Percentiles rank a stretch among this genome's conserved stretches.
These are phyloP conservation scores for Carollia perspicillata DNA, from an alignment of 2,113 vertebrate species.

Conservation along the genomic window DNA sequence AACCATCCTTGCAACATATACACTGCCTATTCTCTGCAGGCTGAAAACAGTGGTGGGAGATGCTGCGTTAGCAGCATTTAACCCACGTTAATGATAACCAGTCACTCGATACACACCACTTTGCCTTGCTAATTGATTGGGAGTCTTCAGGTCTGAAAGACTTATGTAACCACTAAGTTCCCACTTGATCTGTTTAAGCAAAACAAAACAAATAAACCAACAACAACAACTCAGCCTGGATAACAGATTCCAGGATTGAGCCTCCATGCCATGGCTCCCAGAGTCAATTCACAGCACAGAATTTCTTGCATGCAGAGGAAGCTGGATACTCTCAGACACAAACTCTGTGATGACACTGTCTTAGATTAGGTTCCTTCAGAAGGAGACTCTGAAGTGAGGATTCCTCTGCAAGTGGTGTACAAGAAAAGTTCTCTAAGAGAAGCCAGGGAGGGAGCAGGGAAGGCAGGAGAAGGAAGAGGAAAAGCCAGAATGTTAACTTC, in stretches of 20 bases:
- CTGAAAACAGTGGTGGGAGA: neutral
- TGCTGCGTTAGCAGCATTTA: neutral
- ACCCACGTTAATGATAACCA: neutral
- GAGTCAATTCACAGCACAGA: neutral
- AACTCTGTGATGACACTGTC: neutral
- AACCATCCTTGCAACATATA: neutral
- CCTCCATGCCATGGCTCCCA: neutral
- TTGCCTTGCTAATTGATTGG: neutral
- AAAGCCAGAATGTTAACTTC: neutral
- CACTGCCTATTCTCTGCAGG: neutral
- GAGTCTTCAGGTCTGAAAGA: neutral
- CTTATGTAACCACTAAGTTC: neutral
- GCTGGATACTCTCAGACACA: neutral
- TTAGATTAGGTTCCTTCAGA: neutral
- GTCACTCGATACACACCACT: neutral
- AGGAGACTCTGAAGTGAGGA: neutral
- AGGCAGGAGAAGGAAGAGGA: neutral
- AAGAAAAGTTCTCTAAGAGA: neutral
- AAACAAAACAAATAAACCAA: constrained; percentile 26
- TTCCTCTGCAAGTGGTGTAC: neutral
- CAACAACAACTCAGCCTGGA: neutral
- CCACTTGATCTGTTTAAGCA: neutral
- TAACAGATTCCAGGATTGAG: neutral
- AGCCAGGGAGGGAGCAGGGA: neutral
- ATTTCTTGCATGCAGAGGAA: neutral